A percentile compares a stretch with the other conserved stretches of the same genome.
Evolutionary conservation across 2,888 invertebrate genomes (phyloP).

Genomic region (Exephanes ischioxanthus): DNA sequence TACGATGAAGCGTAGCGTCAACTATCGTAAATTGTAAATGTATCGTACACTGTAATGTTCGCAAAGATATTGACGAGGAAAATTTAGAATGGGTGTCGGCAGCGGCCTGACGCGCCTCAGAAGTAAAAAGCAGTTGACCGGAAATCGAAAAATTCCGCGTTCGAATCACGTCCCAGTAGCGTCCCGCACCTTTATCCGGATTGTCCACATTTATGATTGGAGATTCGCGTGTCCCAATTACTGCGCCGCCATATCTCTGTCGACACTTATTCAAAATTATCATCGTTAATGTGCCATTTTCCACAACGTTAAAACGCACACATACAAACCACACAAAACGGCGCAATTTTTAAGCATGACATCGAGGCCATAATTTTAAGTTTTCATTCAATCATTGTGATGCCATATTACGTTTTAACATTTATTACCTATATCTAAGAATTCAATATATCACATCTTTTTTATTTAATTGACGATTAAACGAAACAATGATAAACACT

Average conservation of each 20-base stretch:
- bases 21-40: slow-evolving; percentile 76
- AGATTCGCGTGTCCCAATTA: background rate
- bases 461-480: slow-evolving; percentile 76
- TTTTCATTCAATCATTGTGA: slow-evolving; percentile 76
- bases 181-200: background rate
- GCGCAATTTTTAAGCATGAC: slow-evolving; percentile 66
- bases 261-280: background rate
- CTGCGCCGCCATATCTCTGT: background rate
- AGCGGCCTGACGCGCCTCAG: background rate
- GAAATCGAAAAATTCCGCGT: background rate
- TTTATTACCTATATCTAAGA: slow-evolving; percentile 63
- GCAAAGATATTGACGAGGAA: slow-evolving; percentile 23
- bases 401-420: slow-evolving; percentile 77
- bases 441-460: slow-evolving; percentile 74
- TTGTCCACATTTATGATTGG: background rate
- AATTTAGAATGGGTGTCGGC: background rate
- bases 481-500: slow-evolving; percentile 51
- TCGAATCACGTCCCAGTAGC: background rate
- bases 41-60: slow-evolving; percentile 64
- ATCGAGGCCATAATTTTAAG: slow-evolving; percentile 73
- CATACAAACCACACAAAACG: slow-evolving; percentile 6
- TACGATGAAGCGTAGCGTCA: slow-evolving; percentile 70
- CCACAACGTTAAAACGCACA: background rate
- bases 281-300: background rate
- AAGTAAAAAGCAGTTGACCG: background rate